Evolutionary conservation across 1,140 invertebrate species (phyloP).

Genomic region (Hylaeus volcanicus): DNA sequence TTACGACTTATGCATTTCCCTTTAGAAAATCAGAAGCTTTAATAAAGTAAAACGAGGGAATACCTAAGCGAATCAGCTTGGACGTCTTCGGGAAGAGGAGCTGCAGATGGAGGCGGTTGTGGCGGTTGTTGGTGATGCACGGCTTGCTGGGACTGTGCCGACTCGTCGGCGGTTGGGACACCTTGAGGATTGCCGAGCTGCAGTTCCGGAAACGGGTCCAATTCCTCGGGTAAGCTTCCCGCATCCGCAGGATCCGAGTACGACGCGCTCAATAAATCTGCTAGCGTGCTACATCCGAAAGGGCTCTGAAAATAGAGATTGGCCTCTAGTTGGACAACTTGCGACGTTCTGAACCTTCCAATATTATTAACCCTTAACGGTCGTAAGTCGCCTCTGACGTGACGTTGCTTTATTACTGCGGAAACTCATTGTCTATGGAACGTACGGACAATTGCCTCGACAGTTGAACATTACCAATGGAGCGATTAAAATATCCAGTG

Average conservation of each 20-base stretch:
- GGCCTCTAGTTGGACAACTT: background rate
- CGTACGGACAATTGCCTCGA: too few species aligned
- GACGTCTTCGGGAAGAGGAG: constrained; percentile 77
- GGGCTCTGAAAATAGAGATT: constrained; percentile 80
- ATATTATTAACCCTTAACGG: too few species aligned
- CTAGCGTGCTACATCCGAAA: constrained; percentile 84
- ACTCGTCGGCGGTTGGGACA: constrained; percentile 68
- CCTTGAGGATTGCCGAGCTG: constrained; percentile 74
- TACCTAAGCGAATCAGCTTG: constrained; percentile 78
- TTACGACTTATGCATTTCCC: too few species aligned
- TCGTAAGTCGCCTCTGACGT: too few species aligned
- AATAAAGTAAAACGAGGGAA: background rate
- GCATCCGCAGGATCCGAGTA: constrained; percentile 81
- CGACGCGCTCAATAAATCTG: constrained; percentile 83
- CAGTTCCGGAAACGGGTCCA: constrained; percentile 80
- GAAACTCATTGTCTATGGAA: too few species aligned
- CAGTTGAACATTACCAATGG: background rate
- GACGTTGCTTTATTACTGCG: too few species aligned
- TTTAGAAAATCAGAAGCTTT: too few species aligned
- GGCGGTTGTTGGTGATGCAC: constrained; percentile 68
- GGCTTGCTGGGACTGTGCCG: constrained; percentile 62
- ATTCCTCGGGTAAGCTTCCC: constrained; percentile 78
- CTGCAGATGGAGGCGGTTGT: constrained; percentile 69
- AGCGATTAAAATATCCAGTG: too few species aligned
- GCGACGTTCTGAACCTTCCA: background rate